Conservation (phyloP, 2,888 invertebrate species). For the Zhuqinia jingwanae region DNA sequence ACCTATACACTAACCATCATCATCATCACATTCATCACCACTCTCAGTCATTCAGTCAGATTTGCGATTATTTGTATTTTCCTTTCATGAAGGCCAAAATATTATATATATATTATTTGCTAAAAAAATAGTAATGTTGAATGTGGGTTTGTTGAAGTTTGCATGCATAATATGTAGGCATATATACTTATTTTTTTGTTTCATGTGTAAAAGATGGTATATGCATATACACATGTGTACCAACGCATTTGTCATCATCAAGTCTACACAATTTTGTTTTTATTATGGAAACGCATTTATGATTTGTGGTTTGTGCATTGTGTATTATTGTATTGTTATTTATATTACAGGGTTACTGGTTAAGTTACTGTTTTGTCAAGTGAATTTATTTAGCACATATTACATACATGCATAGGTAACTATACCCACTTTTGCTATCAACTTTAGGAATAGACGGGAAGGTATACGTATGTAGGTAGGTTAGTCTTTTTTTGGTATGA, state of each 20-base stretch:
- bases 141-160: constrained; percentile 4
- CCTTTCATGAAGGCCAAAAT: constrained; percentile 26
- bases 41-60: not conserved
- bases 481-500: too few species aligned
- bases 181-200: not conserved
- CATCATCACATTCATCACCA: not conserved
- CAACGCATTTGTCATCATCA: not conserved
- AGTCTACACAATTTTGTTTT: too few species aligned
- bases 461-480: too few species aligned
- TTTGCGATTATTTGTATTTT: constrained; percentile 28
- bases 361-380: not conserved
- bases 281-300: too few species aligned
- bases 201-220: too few species aligned
- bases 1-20: not conserved
- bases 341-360: not conserved
- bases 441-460: too few species aligned
- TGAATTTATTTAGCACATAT: too few species aligned
- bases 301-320: too few species aligned
- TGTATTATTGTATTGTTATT: too few species aligned
- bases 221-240: not conserved
- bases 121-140: constrained; percentile 13
- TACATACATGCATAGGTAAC: too few species aligned
- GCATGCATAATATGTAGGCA: not conserved
- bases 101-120: constrained; percentile 26
- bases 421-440: too few species aligned